These are phyloP conservation scores for Dicrurus megarhynchus DNA, from an alignment of 2,113 vertebrate species.

Conservation along the genomic window DNA sequence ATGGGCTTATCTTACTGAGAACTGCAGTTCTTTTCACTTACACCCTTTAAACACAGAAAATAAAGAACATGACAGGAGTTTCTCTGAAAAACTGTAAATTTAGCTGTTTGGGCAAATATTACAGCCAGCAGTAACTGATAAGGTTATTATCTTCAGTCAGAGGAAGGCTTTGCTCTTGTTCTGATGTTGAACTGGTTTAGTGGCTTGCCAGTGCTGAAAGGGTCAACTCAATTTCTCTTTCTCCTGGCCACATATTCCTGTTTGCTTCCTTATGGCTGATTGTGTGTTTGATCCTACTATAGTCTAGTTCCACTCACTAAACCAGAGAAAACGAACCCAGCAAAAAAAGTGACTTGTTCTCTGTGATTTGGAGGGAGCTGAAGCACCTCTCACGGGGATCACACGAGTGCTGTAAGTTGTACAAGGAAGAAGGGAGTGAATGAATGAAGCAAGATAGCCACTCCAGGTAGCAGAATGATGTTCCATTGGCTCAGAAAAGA, in stretches of 20 bases:
- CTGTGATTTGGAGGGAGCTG: neutral
- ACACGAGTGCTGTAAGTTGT: rapidly evolving
- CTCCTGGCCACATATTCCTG: neutral
- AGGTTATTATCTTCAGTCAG: neutral
- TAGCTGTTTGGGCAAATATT: neutral
- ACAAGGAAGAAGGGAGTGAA: neutral
- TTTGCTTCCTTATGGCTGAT: neutral
- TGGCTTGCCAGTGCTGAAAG: neutral
- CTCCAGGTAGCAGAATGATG: neutral
- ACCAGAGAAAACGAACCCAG: neutral
- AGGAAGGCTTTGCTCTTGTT: neutral
- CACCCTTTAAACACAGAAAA: neutral
- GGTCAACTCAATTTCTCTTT: neutral
- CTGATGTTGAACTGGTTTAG: neutral
- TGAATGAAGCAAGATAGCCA: neutral
- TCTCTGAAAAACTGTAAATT: neutral
- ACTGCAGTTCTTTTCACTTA: neutral
- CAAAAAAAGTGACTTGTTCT: neutral
- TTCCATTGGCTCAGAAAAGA: neutral
- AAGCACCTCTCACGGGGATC: neutral
- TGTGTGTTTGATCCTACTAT: neutral
- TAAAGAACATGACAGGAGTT: neutral
- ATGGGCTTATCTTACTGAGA: neutral
- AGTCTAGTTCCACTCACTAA: neutral
- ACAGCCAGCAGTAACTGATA: neutral